phyloP scores from a whole-genome alignment of 2,888 invertebrate species.

The Eledona agricola region DNA sequence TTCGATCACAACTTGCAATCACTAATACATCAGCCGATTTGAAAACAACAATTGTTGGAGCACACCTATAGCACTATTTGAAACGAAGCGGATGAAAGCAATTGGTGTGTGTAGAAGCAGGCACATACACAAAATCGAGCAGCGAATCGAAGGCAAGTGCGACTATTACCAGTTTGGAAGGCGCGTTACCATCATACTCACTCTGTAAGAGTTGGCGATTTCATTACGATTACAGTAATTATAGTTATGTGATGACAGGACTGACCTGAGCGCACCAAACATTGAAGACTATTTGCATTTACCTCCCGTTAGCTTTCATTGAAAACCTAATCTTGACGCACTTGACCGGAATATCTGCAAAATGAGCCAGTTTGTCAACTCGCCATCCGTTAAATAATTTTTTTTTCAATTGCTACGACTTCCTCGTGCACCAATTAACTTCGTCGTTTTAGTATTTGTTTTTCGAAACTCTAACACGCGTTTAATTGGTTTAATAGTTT shows the following conservation, averaged over 20 bases:
- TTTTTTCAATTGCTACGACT: no score
- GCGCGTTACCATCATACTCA: slow-evolving; percentile 23
- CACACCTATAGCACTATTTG: slow-evolving; percentile 44
- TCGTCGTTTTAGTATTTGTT: no score
- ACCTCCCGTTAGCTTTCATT: slow-evolving; percentile 18
- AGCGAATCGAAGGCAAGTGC: slow-evolving; percentile 20
- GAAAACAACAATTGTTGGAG: slow-evolving; percentile 33
- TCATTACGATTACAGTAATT: slow-evolving; percentile 31
- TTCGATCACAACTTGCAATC: no score
- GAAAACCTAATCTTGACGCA: no score
- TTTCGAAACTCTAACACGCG: slow-evolving; percentile 1
- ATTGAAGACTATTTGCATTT: slow-evolving; percentile 7
- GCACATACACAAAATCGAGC: slow-evolving; percentile 37
- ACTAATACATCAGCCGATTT: no score
- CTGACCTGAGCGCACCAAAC: slow-evolving; percentile 22
- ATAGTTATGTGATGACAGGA: slow-evolving; percentile 18
- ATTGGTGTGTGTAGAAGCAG: slow-evolving; percentile 41
- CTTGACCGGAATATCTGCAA: no score
- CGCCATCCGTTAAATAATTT: no score
- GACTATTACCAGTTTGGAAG: slow-evolving; percentile 30
- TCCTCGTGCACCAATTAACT: no score
- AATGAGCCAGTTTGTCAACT: no score
- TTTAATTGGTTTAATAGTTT: slow-evolving; percentile 14
- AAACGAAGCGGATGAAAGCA: slow-evolving; percentile 44
- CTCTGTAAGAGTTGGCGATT: slow-evolving; percentile 26